phyloP scores from a whole-genome alignment of 2,113 vertebrate genomes.

The Morphnarchus princeps region DNA sequence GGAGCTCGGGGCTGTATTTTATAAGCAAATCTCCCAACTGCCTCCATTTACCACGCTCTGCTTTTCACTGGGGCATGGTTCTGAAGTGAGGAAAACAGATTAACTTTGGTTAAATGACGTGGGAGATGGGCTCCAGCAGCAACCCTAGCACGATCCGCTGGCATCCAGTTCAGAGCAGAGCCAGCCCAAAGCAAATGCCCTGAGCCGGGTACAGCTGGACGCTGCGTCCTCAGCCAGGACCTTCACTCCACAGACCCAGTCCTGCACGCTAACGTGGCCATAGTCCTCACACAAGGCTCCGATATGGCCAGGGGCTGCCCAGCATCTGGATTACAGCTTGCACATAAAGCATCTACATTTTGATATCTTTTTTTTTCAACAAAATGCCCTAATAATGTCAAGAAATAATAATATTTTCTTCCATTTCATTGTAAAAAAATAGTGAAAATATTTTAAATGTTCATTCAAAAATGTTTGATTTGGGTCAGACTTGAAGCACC shows the following conservation, averaged over 20 bases:
- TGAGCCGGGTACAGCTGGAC: not conserved
- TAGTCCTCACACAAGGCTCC: not conserved
- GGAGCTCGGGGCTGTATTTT: not conserved
- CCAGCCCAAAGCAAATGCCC: not conserved
- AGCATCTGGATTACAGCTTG: not conserved
- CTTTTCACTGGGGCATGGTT: not conserved
- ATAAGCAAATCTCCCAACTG: not conserved
- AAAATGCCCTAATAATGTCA: not conserved
- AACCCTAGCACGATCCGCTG: accelerated
- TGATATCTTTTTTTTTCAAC: accelerated
- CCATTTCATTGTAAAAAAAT: not conserved
- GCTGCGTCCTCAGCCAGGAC: not conserved
- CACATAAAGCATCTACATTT: accelerated
- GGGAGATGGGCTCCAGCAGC: not conserved
- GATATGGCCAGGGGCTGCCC: too few relatives aligned
- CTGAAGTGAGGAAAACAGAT: not conserved
- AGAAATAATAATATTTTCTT: not conserved
- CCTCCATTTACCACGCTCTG: accelerated
- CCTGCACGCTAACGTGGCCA: accelerated
- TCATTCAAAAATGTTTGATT: not conserved
- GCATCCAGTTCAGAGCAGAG: not conserved
- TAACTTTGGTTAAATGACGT: accelerated
- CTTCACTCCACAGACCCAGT: accelerated
- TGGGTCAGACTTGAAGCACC: not conserved
- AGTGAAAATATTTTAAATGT: not conserved